Evolutionary conservation across 2,113 vertebrate genomes (phyloP).

Genomic region (human (Homo sapiens)): DNA sequence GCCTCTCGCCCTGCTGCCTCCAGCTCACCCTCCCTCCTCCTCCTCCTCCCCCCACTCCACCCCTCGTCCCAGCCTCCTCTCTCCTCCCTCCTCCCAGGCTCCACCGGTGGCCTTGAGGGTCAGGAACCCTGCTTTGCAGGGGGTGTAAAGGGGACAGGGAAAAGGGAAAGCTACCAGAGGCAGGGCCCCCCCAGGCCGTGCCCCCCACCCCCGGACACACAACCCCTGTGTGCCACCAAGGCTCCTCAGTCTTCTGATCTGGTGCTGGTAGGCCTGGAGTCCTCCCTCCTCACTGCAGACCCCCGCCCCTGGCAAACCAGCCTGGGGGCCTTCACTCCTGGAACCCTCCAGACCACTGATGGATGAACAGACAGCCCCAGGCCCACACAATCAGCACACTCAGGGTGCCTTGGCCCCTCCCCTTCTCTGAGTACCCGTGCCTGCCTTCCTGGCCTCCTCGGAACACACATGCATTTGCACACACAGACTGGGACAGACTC

Average conservation of each 20-base stretch:
- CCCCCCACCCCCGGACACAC: neutral
- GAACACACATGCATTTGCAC: neutral
- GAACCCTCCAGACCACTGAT: neutral
- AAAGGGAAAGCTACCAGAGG: neutral
- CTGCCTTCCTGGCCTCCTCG: neutral
- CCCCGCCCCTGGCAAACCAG: neutral
- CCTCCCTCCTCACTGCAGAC: neutral
- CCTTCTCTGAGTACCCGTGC: neutral
- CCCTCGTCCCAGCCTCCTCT: slow-evolving; percentile 56
- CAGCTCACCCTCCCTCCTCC: slow-evolving; percentile 28
- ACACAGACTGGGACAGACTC: neutral
- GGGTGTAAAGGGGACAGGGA: neutral
- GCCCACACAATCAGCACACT: too few relatives aligned
- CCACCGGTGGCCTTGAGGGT: slow-evolving; percentile 32
- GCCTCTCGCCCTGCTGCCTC: slow-evolving; percentile 53
- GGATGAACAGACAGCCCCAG: neutral
- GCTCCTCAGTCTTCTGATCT: neutral
- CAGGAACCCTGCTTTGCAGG: slow-evolving; percentile 49
- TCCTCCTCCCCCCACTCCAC: slow-evolving; percentile 49
- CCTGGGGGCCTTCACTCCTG: neutral
- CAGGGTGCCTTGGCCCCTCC: neutral
- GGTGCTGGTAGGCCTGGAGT: neutral
- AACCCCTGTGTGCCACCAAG: neutral
- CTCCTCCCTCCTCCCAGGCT: slow-evolving; percentile 59
- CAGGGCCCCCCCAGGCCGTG: neutral